These are phyloP conservation scores for Leptothorax acervorum DNA, from an alignment of 2,888 invertebrate genomes.

Conservation along the genomic window DNA sequence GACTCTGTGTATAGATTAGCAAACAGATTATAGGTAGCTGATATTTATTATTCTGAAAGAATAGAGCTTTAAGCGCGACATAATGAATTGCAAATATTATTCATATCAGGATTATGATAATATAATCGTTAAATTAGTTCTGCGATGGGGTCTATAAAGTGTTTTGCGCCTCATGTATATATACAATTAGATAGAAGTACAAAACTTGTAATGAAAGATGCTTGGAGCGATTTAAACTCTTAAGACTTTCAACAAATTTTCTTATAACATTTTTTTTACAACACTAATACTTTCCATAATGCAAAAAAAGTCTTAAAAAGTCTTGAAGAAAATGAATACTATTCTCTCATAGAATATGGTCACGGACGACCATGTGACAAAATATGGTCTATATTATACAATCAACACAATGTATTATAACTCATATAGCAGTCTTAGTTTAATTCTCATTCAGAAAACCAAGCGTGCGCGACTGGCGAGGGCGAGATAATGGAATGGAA, in stretches of 20 bases:
- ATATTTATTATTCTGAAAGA: conserved; percentile 17
- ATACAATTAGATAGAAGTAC: background rate
- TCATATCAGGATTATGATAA: conserved; percentile 4
- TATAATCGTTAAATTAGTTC: conserved; percentile 6
- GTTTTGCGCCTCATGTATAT: too few species aligned
- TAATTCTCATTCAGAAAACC: conserved; percentile 13
- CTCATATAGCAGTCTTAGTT: background rate
- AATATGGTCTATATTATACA: background rate
- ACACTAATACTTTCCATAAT: background rate
- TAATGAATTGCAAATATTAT: conserved; percentile 12
- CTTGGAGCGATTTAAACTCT: background rate
- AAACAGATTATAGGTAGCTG: background rate
- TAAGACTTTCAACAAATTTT: background rate
- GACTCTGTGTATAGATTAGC: background rate
- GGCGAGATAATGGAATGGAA: conserved; percentile 68
- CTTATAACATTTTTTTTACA: background rate
- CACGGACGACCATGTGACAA: background rate
- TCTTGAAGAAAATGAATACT: background rate
- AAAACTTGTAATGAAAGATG: background rate
- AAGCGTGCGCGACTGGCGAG: conserved; percentile 44
- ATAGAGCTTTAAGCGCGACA: background rate
- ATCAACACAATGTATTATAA: background rate
- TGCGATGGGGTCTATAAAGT: background rate
- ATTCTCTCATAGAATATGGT: background rate
- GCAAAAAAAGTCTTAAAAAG: background rate